Evolutionary conservation across 92 coral and sea anemone genomes (phyloP), one percentile per base, ranked within the genome.

Genomic region (Anthopleura xanthogrammica): DNA sequence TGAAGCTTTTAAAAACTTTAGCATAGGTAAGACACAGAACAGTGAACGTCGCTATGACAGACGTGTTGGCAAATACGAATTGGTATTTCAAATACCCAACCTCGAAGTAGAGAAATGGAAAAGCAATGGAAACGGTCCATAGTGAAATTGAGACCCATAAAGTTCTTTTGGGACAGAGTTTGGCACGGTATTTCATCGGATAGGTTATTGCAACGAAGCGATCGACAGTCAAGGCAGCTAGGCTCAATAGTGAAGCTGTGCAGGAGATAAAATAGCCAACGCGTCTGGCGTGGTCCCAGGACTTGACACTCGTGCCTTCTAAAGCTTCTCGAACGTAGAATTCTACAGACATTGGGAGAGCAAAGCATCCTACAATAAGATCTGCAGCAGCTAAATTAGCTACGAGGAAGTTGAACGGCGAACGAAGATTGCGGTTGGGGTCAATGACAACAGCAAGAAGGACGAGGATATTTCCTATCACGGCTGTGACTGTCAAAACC

Each of bases 1-100:
- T 87, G 54, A 90, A 79, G 72, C 89, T 84, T 55, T 82, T 87
- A 84, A 87, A 90, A 43, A 90, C 93, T 80, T 84, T 87, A 2
- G 75, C 77, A 72, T 90, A 90, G 13, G 93, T 90, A 8, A 90
- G 78, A 39, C 86, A 80, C 29, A 93, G 82, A 46, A 93, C 94
- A 24, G 76, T 56, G 79, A 95, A 95, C 9, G 98, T 91, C 2
- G 95, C 82, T 50, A 93, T 86, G 1, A 95, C 98, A 9, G 93
- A 94, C 12, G 97, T 94, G 42, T 93, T 95, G 41, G 93, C 95
- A 50, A 95, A 95, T 71, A 95, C 93, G 60, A 95, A 95, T 29
- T 92, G 93, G 77, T 95, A 95, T 23, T 89, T 92, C 39, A 93
- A 79, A 82, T 91, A 94, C 0, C 98, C 98, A 39, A 93, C 91